These are phyloP conservation scores for Drosophila macrospina DNA, from an alignment of 2,888 invertebrate species.

Conservation along the genomic window DNA sequence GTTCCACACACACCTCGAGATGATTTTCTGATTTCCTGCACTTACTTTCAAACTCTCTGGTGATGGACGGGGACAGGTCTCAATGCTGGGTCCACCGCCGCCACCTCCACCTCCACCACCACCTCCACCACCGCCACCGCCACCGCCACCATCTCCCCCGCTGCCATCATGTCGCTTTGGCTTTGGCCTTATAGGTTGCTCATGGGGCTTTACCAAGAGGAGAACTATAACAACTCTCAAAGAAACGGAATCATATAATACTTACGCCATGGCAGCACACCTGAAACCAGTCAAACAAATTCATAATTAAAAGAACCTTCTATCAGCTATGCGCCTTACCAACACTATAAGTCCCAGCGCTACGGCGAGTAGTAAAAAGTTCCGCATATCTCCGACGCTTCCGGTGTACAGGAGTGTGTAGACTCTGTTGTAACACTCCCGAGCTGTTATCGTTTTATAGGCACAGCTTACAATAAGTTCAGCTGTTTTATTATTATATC, in stretches of 20 bases:
- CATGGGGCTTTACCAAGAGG: neutral
- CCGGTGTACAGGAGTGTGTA: neutral
- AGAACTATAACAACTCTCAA: neutral
- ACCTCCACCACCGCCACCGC: neutral
- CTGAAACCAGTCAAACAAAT: slow-evolving; percentile 8
- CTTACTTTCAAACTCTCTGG: slow-evolving; percentile 61
- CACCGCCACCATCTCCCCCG: slow-evolving; percentile 2
- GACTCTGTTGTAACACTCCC: neutral
- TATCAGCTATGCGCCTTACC: slow-evolving; percentile 29
- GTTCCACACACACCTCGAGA: slow-evolving; percentile 5
- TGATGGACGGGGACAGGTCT: slow-evolving; percentile 60
- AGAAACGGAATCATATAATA: neutral
- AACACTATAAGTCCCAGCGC: slow-evolving; percentile 34
- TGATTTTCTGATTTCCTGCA: slow-evolving; percentile 21
- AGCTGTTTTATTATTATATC: slow-evolving; percentile 41
- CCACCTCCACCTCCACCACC: slow-evolving; percentile 10
- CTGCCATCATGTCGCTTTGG: neutral
- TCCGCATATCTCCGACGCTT: slow-evolving; percentile 35
- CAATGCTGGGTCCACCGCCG: slow-evolving; percentile 8
- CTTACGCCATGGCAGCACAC: slow-evolving; percentile 37
- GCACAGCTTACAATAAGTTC: slow-evolving; percentile 25
- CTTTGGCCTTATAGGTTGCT: neutral
- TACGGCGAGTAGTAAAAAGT: slow-evolving; percentile 29
- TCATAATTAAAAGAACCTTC: neutral
- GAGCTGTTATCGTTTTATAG: slow-evolving; percentile 41